phyloP scores from a whole-genome alignment of 2,888 invertebrate species.

The Tromatobia lineatoria region DNA sequence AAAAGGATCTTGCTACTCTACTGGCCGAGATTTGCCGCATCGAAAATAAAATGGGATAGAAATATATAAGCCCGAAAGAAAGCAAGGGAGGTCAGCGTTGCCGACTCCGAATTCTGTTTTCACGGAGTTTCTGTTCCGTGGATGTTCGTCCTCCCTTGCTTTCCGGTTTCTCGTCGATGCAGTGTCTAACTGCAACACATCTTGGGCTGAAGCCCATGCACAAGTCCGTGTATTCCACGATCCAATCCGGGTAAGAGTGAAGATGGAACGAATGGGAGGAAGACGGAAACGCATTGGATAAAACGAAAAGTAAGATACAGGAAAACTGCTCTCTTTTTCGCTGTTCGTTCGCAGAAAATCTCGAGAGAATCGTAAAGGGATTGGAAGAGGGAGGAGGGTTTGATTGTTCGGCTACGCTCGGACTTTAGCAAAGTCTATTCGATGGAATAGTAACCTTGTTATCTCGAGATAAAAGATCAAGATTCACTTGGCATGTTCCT shows the following conservation, averaged over 20 bases:
- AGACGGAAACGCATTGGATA: slow-evolving; percentile 35
- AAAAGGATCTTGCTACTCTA: slow-evolving; percentile 4
- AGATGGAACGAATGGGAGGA: slow-evolving; percentile 21
- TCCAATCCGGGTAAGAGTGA: slow-evolving; percentile 45
- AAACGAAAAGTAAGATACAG: slow-evolving; percentile 31
- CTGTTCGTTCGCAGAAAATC: slow-evolving; percentile 32
- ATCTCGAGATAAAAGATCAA: slow-evolving; percentile 37
- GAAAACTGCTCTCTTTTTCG: slow-evolving; percentile 28
- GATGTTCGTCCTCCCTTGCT: not conserved
- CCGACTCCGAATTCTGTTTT: slow-evolving; percentile 35
- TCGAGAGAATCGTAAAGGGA: slow-evolving; percentile 51
- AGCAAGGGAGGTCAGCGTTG: slow-evolving; percentile 6
- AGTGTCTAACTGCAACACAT: slow-evolving; percentile 12
- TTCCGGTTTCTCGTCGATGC: not conserved
- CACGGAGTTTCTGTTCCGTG: slow-evolving; percentile 23
- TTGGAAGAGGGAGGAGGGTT: slow-evolving; percentile 28
- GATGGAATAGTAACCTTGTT: slow-evolving; percentile 54
- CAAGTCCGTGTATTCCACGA: slow-evolving; percentile 9
- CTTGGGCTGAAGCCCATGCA: slow-evolving; percentile 1
- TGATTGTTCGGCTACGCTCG: slow-evolving; percentile 26
- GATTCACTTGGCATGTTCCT: slow-evolving; percentile 26
- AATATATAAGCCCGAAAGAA: slow-evolving; percentile 16
- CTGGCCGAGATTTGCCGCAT: slow-evolving; percentile 34
- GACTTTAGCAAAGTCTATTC: slow-evolving; percentile 46
- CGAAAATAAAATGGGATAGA: not conserved